Percentiles rank a stretch among this genome's conserved stretches.
phyloP scores from a whole-genome alignment of 1,140 invertebrate species.

The Zaprionus tsacasi region DNA sequence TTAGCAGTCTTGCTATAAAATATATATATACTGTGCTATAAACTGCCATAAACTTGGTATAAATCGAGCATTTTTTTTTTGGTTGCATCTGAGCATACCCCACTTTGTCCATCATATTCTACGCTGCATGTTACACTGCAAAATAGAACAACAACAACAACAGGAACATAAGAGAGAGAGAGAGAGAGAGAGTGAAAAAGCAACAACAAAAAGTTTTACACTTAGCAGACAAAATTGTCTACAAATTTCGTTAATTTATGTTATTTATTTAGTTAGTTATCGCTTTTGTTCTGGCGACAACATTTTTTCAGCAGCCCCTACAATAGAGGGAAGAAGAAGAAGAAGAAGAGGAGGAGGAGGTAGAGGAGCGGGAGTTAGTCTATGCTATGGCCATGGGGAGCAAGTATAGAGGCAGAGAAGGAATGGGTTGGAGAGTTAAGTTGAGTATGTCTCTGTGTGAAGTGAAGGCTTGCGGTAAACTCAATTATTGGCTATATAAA shows the following conservation, averaged over 20 bases:
- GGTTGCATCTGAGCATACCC: background rate
- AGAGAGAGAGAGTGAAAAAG: conserved; percentile 29
- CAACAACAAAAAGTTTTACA: conserved; percentile 75
- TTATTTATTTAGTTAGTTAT: conserved; percentile 82
- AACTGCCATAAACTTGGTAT: background rate
- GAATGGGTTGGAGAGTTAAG: background rate
- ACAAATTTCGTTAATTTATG: conserved; percentile 82
- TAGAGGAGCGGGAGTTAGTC: background rate
- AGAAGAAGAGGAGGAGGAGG: no score
- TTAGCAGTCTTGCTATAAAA: no score
- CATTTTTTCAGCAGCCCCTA: conserved; percentile 4
- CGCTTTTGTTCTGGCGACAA: conserved; percentile 51
- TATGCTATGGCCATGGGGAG: background rate
- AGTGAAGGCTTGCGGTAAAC: conserved; percentile 31
- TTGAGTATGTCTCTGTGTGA: background rate
- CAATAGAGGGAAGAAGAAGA: no score
- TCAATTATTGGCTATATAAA: conserved; percentile 43
- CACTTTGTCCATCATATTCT: background rate
- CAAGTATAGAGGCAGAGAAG: background rate
- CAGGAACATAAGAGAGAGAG: conserved; percentile 17
- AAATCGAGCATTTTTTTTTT: background rate
- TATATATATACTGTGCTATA: background rate
- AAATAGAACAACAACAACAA: conserved; percentile 27
- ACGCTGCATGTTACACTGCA: conserved; percentile 9
- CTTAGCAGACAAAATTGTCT: conserved; percentile 79